Conservation (phyloP, 2,113 vertebrate genomes). For the Cryptomyrus ogoouensis region DNA sequence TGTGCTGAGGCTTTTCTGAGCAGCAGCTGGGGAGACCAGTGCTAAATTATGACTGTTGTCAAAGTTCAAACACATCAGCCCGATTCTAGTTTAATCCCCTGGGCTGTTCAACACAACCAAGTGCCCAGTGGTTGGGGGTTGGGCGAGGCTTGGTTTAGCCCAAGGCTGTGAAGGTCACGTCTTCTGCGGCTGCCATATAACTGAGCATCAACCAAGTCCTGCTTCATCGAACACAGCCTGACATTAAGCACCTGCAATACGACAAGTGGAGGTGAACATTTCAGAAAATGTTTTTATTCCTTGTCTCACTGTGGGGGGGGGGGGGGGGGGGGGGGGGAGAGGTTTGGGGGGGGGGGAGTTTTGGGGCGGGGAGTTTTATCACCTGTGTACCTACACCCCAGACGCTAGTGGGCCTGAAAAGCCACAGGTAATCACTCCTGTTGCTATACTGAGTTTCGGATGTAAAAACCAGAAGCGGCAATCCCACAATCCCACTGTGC, state of each 20-base stretch:
- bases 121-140: not conserved
- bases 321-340: too few relatives aligned
- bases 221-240: not conserved
- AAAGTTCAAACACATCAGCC: not conserved
- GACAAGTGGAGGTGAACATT: not conserved
- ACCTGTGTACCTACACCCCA: not conserved
- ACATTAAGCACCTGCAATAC: not conserved
- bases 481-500: not conserved
- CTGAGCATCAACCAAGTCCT: not conserved
- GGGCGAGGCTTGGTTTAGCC: not conserved
- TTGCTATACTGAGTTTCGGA: not conserved
- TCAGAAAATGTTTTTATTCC: conserved; percentile 1
- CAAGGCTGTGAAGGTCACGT: not conserved
- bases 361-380: not conserved
- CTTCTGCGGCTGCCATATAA: not conserved
- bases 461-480: not conserved
- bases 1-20: not conserved
- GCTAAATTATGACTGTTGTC: not conserved
- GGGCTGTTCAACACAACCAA: not conserved
- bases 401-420: not conserved
- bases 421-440: not conserved
- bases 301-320: not conserved
- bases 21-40: not conserved
- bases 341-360: not conserved
- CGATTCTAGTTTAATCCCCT: not conserved